A percentile compares a stretch with the other conserved stretches of the same genome.
Conservation (phyloP, 2,797 vertebrate genomes). For the Sphenodon punctatus region DNA sequence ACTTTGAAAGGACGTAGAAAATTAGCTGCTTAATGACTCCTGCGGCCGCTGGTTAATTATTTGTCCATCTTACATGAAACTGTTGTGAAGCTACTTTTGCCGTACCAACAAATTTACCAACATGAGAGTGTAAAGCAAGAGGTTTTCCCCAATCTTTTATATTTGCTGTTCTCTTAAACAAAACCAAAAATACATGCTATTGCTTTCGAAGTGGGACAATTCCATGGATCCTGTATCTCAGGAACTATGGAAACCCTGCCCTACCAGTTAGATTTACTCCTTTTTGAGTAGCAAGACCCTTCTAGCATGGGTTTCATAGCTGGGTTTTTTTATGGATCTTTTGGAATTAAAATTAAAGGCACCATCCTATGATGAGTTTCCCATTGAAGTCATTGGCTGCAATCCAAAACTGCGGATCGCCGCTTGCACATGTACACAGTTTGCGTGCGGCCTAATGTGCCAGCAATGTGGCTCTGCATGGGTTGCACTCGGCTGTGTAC, state of each 20-base stretch:
- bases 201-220: background rate
- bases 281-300: background rate
- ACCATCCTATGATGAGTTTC: background rate
- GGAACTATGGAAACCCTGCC: background rate
- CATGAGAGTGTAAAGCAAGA: background rate
- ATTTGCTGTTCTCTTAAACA: background rate
- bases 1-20: background rate
- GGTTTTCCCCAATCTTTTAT: background rate
- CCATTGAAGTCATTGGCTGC: background rate
- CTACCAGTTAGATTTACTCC: background rate
- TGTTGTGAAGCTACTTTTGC: background rate
- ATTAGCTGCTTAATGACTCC: background rate
- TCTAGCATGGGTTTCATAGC: background rate
- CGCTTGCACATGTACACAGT: too few species aligned
- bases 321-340: background rate
- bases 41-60: background rate
- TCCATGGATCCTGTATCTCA: background rate
- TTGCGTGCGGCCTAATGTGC: too few species aligned
- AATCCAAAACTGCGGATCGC: too few species aligned
- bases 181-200: background rate
- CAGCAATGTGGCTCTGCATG: too few species aligned
- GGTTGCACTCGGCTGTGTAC: too few species aligned
- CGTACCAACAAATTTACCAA: too few species aligned
- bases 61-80: background rate
- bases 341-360: background rate